Evolutionary conservation across 2,797 vertebrate species (phyloP), one percentile per base, ranked within the genome.

Genomic region (Harpagifer antarcticus): DNA sequence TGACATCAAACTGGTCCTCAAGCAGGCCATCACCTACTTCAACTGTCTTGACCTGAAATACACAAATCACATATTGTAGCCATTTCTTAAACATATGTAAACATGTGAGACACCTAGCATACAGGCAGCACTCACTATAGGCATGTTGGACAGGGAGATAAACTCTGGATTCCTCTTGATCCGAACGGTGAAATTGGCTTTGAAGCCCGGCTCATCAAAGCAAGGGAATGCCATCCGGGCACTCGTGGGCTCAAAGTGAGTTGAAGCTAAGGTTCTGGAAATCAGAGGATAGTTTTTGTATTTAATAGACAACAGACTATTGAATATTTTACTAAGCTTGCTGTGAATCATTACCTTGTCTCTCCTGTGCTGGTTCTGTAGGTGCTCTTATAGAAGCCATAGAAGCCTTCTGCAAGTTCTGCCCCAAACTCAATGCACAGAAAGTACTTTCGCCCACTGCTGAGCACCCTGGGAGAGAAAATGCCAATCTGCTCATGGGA

Each of bases 141-240:
- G 95, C 94, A 95, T 96, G 84, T 96, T 96, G 74, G 95, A 96
- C 47, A 96, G 72, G 47, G 93, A 85, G 55, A 94, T 93, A 74
- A 94, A 82, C 69, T 90, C 77, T 0, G 76, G 85, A 69, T 83
- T 92, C 74, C 95, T 94, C 80, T 92, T 94, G 81, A 96, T 93
- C 74, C 86, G 92, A 42, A 95, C 61, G 4, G 94, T 92, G 90
- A 95, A 96, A 81, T 94, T 96, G 62, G 94, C 95, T 90, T 96
- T 96, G 84, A 96, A 96, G 61, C 61, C 84, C 0, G 94, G 95
- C 76, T 96, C 95, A 56, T 96, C 94, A 12, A 96, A 96, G 89
- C 94, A 96, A 5, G 95, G 95, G 69, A 96, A 96, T 1, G 93
- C 94, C 93, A 91, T 92, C 4, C 92, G 89, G 52, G 94, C 93